Evolutionary conservation across 2,888 invertebrate genomes (phyloP).

Genomic region (Acanthosepion esculentum): DNA sequence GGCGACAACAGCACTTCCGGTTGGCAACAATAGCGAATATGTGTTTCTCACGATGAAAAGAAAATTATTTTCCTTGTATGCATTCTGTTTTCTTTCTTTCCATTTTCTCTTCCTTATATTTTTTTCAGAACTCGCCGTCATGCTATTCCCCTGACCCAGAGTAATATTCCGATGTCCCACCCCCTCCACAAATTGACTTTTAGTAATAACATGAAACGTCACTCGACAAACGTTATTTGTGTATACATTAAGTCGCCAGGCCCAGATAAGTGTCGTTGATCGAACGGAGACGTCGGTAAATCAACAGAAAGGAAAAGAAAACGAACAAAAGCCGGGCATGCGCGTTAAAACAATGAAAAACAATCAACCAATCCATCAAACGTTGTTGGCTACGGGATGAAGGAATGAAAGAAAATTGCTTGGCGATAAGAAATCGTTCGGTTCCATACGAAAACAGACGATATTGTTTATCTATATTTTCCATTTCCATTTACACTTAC

Average conservation of each 20-base stretch:
- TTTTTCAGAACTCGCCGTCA: background rate
- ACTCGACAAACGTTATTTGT: background rate
- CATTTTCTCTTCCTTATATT: background rate
- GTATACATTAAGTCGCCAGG: background rate
- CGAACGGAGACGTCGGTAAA: no score
- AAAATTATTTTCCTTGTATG: background rate
- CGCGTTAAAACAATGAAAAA: background rate
- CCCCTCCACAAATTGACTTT: background rate
- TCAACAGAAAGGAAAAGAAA: background rate
- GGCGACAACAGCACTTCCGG: background rate
- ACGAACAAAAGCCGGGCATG: background rate
- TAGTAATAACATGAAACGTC: background rate
- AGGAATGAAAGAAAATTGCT: background rate
- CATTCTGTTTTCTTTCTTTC: background rate
- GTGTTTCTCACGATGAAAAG: background rate
- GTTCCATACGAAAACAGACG: background rate
- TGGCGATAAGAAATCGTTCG: constrained; percentile 5
- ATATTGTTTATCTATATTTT: background rate
- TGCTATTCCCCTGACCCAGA: background rate
- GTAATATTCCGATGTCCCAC: background rate
- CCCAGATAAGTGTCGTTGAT: background rate
- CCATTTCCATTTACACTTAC: no score
- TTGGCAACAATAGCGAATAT: background rate
- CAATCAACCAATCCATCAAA: constrained; percentile 33
- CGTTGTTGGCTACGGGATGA: background rate